Conservation (phyloP, 1,140 invertebrate genomes). For the Agrilus planipennis region DNA sequence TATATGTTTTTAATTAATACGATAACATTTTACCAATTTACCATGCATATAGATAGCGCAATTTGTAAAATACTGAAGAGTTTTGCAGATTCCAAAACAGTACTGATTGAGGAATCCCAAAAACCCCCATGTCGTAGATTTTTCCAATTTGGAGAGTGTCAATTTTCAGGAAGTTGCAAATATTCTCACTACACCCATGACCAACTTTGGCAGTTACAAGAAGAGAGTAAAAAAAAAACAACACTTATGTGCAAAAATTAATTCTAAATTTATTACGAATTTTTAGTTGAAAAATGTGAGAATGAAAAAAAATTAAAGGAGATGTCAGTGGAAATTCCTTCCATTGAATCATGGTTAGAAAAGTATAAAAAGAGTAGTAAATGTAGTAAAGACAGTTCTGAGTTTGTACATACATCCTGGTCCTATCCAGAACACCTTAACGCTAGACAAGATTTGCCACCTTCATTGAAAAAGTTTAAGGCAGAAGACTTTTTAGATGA, state of each 20-base stretch:
- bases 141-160: constrained; percentile 41
- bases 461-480: constrained; percentile 44
- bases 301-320: no score
- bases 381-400: constrained; percentile 32
- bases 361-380: constrained; percentile 33
- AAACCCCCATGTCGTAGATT: constrained; percentile 49
- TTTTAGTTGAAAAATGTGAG: constrained; percentile 30
- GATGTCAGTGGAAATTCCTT: constrained; percentile 32
- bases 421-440: constrained; percentile 38
- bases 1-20: no score
- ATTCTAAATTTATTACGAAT: no score
- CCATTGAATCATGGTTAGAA: constrained; percentile 36
- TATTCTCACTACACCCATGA: constrained; percentile 49
- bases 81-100: constrained; percentile 42
- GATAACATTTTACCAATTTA: no score
- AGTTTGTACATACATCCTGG: constrained; percentile 37
- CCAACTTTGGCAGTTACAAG: constrained; percentile 41
- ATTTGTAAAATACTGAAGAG: no score
- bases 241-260: no score
- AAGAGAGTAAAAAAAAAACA: no score
- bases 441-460: constrained; percentile 41
- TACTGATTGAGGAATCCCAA: constrained; percentile 43
- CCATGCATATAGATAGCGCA: no score
- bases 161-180: constrained; percentile 47
- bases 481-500: constrained; percentile 38